Conservation (phyloP, 2,113 vertebrate genomes). For the Chaenogobius annularis region DNA sequence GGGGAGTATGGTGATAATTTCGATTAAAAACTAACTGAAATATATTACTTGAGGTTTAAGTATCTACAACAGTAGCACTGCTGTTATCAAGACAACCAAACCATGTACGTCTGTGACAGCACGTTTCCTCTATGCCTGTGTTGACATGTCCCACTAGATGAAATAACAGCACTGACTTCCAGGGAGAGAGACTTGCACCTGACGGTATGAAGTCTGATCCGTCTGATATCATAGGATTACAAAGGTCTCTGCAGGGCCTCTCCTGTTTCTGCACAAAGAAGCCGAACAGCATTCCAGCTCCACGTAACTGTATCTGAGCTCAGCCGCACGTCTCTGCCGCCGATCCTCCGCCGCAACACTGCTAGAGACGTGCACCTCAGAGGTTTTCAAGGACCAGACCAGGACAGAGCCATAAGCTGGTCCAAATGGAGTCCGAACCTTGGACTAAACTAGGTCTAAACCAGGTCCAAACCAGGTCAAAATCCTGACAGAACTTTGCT, state of each 20-base stretch:
- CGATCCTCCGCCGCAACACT: constrained; percentile 38
- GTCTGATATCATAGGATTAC: not conserved
- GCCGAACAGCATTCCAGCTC: constrained; percentile 31
- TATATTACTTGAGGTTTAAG: no score
- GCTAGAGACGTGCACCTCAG: no score
- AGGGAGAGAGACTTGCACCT: not conserved
- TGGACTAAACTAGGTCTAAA: no score
- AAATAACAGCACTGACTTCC: constrained; percentile 1
- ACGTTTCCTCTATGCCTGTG: not conserved
- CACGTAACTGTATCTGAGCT: not conserved
- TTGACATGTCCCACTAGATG: not conserved
- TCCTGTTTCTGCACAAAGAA: constrained; percentile 20
- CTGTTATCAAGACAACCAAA: not conserved
- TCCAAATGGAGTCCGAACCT: no score
- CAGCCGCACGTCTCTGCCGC: constrained; percentile 5
- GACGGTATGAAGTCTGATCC: not conserved
- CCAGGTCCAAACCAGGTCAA: no score
- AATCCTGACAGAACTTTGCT: no score
- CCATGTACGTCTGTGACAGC: not conserved
- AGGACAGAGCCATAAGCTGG: no score
- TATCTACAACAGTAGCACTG: not conserved
- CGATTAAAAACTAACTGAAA: no score
- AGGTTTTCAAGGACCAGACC: no score
- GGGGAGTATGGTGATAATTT: no score
- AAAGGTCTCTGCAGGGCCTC: not conserved